phyloP scores from a whole-genome alignment of 35 echinoderm and acorn worm species.

The Acanthaster planci region DNA sequence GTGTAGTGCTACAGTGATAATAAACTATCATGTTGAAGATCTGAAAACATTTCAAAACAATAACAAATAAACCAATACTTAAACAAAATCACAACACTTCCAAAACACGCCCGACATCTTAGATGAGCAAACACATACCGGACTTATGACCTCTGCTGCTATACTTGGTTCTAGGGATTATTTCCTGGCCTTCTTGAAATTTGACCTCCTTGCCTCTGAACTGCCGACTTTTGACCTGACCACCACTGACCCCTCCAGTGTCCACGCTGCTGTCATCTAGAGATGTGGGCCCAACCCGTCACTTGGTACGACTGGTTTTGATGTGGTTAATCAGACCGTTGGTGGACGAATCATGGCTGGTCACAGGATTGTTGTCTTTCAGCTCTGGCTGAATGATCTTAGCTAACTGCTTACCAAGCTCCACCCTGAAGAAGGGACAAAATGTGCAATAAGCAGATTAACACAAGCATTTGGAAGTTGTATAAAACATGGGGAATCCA shows the following conservation, averaged over 20 bases:
- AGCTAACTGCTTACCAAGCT: slow-evolving; percentile 94
- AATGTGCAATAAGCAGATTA: no score
- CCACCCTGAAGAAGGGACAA: slow-evolving; percentile 64
- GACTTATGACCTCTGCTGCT: neutral
- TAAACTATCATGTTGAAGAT: no score
- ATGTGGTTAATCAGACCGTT: slow-evolving; percentile 98
- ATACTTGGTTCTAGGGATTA: neutral
- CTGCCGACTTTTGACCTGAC: neutral
- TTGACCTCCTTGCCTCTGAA: neutral
- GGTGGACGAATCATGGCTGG: slow-evolving; percentile 86
- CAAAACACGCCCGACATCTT: neutral
- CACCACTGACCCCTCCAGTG: neutral
- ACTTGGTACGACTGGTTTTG: slow-evolving; percentile 70
- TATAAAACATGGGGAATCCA: no score
- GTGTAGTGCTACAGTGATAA: no score
- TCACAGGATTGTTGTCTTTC: slow-evolving; percentile 46
- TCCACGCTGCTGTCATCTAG: neutral
- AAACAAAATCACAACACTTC: no score
- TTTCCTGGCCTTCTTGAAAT: neutral
- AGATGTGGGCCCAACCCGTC: neutral
- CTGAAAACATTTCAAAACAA: no score
- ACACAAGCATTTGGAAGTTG: no score
- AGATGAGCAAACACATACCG: slow-evolving; percentile 10
- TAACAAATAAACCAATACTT: no score
- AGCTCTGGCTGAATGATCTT: slow-evolving; percentile 99